A percentile compares a stretch with the other conserved stretches of the same genome.
These are phyloP conservation scores for Chloropsis hardwickii DNA, from an alignment of 2,113 vertebrate genomes.

Conservation along the genomic window DNA sequence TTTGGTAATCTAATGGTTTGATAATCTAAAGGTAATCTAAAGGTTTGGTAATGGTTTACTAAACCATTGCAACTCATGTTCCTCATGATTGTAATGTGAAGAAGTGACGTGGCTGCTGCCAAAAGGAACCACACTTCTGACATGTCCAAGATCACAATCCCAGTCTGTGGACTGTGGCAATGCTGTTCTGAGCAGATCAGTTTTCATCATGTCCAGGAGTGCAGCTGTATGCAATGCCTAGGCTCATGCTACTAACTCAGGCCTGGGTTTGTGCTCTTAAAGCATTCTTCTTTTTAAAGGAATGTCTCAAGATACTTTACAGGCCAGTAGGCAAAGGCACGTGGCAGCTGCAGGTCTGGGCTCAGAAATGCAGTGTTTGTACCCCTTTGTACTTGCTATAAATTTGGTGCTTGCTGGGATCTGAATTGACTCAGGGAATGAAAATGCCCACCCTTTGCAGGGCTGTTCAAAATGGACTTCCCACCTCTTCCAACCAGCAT, in stretches of 20 bases:
- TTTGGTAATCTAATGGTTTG: background rate
- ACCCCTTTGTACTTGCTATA: background rate
- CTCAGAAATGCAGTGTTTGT: background rate
- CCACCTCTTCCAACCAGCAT: background rate
- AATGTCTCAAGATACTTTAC: background rate
- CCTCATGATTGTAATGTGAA: fast-evolving
- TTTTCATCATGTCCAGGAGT: background rate
- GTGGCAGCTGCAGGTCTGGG: background rate
- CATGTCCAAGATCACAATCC: fast-evolving
- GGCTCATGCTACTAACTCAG: background rate
- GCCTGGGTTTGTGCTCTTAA: background rate
- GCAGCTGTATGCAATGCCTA: background rate
- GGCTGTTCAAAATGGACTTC: background rate
- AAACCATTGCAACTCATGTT: background rate
- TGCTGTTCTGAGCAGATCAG: background rate
- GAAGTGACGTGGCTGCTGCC: background rate
- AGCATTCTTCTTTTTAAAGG: background rate
- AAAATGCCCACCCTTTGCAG: background rate
- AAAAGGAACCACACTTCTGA: background rate
- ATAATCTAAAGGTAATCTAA: background rate
- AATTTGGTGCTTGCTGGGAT: background rate
- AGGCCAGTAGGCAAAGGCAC: background rate
- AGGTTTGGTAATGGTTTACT: background rate
- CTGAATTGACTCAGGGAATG: background rate
- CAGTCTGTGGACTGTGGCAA: background rate